Percentiles rank a stretch among this genome's conserved stretches.
These are phyloP conservation scores for Drosophila vallismaia DNA, from an alignment of 2,888 invertebrate species.

Conservation along the genomic window DNA sequence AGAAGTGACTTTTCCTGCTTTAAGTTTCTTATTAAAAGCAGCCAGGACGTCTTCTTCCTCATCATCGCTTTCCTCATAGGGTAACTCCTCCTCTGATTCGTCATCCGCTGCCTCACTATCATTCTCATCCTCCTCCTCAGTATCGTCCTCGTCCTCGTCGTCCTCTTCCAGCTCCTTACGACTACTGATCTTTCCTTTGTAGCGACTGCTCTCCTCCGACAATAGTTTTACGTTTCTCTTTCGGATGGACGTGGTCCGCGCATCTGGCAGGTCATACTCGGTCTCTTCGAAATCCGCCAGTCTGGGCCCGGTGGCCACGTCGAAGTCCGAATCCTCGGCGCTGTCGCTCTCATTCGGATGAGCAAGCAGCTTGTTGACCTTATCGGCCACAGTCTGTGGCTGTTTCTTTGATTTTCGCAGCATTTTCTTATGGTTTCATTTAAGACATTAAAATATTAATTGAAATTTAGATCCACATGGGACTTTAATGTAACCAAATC, in stretches of 20 bases:
- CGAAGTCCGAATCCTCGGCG: constrained; percentile 84
- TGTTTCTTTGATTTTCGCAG: constrained; percentile 60
- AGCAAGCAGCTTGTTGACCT: constrained; percentile 87
- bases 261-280: constrained; percentile 81
- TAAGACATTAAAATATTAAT: constrained; percentile 16
- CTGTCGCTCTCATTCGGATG: constrained; percentile 86
- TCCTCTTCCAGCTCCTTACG: constrained; percentile 84
- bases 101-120: constrained; percentile 50
- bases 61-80: constrained; percentile 63
- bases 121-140: constrained; percentile 61
- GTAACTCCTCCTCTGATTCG: constrained; percentile 65
- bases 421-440: constrained; percentile 52
- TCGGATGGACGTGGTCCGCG: constrained; percentile 87
- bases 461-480: constrained; percentile 22
- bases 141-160: constrained; percentile 44
- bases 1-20: constrained; percentile 13
- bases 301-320: constrained; percentile 86
- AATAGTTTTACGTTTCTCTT: constrained; percentile 88
- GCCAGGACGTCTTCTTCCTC: constrained; percentile 60
- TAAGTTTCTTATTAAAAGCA: constrained; percentile 48
- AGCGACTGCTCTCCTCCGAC: constrained; percentile 89
- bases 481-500: constrained; percentile 1
- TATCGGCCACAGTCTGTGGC: constrained; percentile 85
- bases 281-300: constrained; percentile 83
- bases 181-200: constrained; percentile 89